Base-by-base conservation (phyloP, 2,797 vertebrate species). In the Oryzias dopingdopingensis region DNA sequence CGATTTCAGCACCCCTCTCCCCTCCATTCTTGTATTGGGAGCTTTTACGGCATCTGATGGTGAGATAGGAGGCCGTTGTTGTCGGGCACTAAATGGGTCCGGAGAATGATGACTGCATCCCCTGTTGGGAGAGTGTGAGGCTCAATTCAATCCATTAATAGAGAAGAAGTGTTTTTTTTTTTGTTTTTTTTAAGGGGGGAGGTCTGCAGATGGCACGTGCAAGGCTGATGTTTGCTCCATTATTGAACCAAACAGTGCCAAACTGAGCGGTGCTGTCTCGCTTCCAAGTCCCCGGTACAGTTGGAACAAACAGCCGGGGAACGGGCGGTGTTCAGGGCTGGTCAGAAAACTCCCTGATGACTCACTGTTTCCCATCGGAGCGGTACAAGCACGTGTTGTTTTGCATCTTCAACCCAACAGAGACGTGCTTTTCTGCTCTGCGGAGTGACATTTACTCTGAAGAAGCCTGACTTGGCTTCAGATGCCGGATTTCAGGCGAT, bases 51-150 rank as follows among this genome's bases (percentile, higher is more conserved):
- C 52, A 41, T 64, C 65, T 70, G 72, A 80, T 87, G 80, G 72
- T 1, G 67, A 87, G 83, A 87, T 85, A 87, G 83, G 79, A 66
- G 83, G 73, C 66, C 66, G 60, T 88, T 87, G 86, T 86, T 42
- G 75, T 70, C 51, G 50, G 59, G 49, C 63, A 72, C 76, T 86
- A 86, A 90, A 90, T 86, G 85, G 77, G 65, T 87, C 83, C 80
- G 83, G 67, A 79, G 86, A 83, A 49, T 80, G 82, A 85, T 85
- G 82, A 86, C 83, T 83, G 70, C 81, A 81, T 87, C 85, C 81
- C 80, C 80, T 80, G 80, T 82, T 68, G 74, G 32, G 75, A 71
- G 80, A 84, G 80, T 89, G 66, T 53, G 64, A 79, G 82, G 81
- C 80, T 70, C 80, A 79, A 87, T 85, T 86, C 84, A 86, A 76